Percentiles rank a stretch among this genome's conserved stretches.
phyloP scores from a whole-genome alignment of 2,888 invertebrate species.

The Eristalis pertinax region DNA sequence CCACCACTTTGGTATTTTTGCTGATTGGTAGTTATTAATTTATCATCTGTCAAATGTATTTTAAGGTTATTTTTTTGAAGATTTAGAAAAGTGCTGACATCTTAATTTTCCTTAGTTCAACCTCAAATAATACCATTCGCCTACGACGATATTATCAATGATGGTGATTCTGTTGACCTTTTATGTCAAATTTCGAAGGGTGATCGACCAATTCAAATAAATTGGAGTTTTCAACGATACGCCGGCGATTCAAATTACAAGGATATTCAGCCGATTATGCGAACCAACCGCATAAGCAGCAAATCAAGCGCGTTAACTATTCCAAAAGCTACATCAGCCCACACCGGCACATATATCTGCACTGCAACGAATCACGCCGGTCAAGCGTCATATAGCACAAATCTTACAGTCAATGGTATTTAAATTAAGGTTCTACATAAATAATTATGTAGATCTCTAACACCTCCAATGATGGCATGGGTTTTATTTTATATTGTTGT shows the following conservation, averaged over 20 bases:
- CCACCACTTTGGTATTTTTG: no score
- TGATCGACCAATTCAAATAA: conserved; percentile 85
- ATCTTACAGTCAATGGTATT: conserved; percentile 85
- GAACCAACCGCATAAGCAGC: conserved; percentile 84
- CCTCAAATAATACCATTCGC: conserved; percentile 90
- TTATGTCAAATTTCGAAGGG: conserved; percentile 89
- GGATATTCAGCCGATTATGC: conserved; percentile 80
- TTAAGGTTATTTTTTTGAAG: background rate
- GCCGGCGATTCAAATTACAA: conserved; percentile 74
- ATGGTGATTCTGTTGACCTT: conserved; percentile 87
- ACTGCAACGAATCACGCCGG: conserved; percentile 84
- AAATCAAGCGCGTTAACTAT: conserved; percentile 86
- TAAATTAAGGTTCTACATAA: conserved; percentile 6
- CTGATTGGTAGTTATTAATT: no score
- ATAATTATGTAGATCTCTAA: background rate
- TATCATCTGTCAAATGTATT: background rate
- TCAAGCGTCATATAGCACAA: conserved; percentile 82
- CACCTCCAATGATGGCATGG: conserved; percentile 50
- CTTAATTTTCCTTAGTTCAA: conserved; percentile 83
- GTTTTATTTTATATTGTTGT: conserved; percentile 25
- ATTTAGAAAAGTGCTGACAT: background rate
- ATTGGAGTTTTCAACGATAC: conserved; percentile 84
- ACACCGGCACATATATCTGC: conserved; percentile 85
- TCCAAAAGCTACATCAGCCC: conserved; percentile 84
- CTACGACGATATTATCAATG: conserved; percentile 87